Evolutionary conservation across 2,113 vertebrate genomes (phyloP).

Genomic region (Todiramphus saurophagus): DNA sequence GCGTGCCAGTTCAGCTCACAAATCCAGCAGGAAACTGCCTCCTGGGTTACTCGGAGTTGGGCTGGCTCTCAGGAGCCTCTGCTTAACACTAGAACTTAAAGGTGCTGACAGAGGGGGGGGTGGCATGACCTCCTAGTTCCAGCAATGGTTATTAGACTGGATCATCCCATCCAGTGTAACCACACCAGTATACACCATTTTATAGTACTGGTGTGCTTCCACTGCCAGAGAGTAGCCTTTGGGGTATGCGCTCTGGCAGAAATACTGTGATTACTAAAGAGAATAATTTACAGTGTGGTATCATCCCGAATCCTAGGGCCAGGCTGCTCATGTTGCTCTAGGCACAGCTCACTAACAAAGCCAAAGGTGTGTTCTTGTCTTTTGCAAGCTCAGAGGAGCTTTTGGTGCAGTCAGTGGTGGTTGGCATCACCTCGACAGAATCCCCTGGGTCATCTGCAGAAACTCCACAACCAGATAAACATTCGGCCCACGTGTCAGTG

Average conservation of each 20-base stretch:
- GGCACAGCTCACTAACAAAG: neutral
- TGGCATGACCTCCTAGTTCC: neutral
- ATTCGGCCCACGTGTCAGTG: accelerated
- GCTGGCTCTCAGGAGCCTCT: neutral
- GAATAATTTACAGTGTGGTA: neutral
- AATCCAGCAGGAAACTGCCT: neutral
- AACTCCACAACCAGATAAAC: neutral
- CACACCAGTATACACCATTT: accelerated
- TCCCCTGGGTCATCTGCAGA: neutral
- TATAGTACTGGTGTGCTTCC: neutral
- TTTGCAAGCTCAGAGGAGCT: neutral
- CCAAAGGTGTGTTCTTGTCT: neutral
- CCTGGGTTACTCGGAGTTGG: neutral
- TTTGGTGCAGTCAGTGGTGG: neutral
- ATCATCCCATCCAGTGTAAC: neutral
- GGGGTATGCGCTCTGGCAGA: neutral
- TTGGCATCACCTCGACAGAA: neutral
- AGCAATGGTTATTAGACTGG: neutral
- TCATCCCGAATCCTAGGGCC: neutral
- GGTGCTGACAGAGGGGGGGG: neutral
- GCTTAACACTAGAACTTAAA: neutral
- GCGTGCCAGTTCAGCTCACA: neutral
- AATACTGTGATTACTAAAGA: neutral
- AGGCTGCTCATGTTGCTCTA: accelerated
- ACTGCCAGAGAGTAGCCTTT: neutral